phyloP scores from a whole-genome alignment of 2,888 invertebrate genomes.

The Pedicia rivosa region DNA sequence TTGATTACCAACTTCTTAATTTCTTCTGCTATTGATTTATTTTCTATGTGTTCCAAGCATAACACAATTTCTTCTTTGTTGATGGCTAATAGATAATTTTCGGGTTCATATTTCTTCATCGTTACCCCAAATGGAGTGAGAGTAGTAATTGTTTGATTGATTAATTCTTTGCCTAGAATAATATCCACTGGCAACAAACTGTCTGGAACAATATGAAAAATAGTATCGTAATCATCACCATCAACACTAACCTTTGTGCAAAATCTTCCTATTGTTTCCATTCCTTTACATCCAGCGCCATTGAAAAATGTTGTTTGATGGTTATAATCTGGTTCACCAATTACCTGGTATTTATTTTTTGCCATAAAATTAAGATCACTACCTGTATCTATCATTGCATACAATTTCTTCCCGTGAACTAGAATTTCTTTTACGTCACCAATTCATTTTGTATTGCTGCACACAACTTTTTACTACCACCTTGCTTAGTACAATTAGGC shows the following conservation, averaged over 20 bases:
- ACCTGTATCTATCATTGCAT: too few species aligned
- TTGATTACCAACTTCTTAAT: not conserved
- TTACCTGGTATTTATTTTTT: too few species aligned
- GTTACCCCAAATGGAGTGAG: not conserved
- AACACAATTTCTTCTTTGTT: not conserved
- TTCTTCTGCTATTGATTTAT: too few species aligned
- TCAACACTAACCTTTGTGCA: not conserved
- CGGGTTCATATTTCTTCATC: not conserved
- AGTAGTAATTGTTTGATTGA: not conserved
- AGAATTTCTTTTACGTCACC: not conserved
- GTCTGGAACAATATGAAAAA: not conserved
- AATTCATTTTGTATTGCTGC: too few species aligned
- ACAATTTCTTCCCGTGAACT: not conserved
- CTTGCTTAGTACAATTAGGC: not conserved
- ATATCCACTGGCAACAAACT: too few species aligned
- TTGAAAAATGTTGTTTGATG: too few species aligned
- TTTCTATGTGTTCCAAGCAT: too few species aligned
- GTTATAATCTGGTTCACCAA: too few species aligned
- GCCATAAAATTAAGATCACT: too few species aligned
- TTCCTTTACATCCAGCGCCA: too few species aligned
- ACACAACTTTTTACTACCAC: too few species aligned
- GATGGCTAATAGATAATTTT: not conserved
- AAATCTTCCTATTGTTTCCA: not conserved
- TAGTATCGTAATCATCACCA: not conserved
- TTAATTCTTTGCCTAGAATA: not conserved